Evolutionary conservation across 1,140 invertebrate species (phyloP).

Genomic region (Tetramorium parvispinum): DNA sequence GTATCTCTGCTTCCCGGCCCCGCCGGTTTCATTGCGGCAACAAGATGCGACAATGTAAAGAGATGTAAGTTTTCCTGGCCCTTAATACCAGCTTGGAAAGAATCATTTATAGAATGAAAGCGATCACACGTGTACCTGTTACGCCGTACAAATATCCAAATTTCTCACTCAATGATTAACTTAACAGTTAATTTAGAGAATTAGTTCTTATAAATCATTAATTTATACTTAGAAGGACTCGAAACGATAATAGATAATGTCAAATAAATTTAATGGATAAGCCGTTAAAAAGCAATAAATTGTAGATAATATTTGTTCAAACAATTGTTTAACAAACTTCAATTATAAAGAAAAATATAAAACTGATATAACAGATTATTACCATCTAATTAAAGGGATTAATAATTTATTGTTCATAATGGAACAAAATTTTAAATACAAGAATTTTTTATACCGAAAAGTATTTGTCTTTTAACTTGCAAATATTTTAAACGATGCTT

Average conservation of each 20-base stretch:
- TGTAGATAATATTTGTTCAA: neutral
- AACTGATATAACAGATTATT: neutral
- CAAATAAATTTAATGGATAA: neutral
- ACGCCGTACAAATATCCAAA: neutral
- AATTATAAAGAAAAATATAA: neutral
- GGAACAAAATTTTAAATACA: neutral
- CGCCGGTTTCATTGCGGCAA: neutral
- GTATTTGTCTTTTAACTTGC: neutral
- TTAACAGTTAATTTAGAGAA: neutral
- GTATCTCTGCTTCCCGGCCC: neutral
- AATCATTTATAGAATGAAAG: neutral
- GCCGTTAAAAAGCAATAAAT: constrained; percentile 13
- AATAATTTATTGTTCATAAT: neutral
- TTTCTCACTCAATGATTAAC: neutral
- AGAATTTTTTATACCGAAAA: neutral
- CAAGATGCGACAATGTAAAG: neutral
- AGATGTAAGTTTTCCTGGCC: neutral
- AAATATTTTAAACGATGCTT: neutral
- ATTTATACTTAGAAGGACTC: neutral
- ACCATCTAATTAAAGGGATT: neutral
- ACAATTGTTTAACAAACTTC: neutral
- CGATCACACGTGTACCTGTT: neutral
- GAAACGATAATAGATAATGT: neutral
- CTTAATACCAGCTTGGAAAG: neutral
- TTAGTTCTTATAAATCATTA: neutral